phyloP scores from a whole-genome alignment of 1,140 invertebrate species.

The Trinorchestia longiramus region DNA sequence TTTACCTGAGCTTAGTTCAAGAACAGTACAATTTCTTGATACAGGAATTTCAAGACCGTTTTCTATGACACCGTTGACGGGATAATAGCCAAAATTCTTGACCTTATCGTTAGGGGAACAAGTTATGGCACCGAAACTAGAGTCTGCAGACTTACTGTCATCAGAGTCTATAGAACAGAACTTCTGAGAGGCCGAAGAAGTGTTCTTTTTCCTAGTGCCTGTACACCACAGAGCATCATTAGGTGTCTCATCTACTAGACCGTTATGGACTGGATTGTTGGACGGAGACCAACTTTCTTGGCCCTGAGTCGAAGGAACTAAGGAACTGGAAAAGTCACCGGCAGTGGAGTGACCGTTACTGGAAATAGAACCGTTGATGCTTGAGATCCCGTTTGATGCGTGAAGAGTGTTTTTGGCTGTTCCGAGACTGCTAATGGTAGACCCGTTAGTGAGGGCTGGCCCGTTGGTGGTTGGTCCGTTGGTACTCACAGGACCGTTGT shows the following conservation, averaged over 20 bases:
- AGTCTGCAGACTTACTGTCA: not conserved
- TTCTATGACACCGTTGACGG: not conserved
- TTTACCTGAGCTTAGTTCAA: not conserved
- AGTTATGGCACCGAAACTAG: conserved; percentile 15
- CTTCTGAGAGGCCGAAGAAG: not conserved
- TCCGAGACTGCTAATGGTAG: not conserved
- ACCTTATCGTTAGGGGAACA: conserved; percentile 30
- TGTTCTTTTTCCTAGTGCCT: not conserved
- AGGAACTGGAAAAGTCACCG: not conserved
- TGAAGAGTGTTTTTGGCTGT: not conserved
- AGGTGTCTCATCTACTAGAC: not conserved
- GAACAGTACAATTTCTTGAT: conserved; percentile 15
- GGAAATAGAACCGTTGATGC: not conserved
- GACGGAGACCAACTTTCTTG: conserved; percentile 6
- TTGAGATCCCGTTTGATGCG: not conserved
- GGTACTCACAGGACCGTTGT: not conserved
- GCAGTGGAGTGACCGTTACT: not conserved
- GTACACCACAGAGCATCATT: not conserved
- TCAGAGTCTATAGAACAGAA: not conserved
- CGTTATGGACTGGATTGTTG: not conserved
- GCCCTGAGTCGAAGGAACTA: not conserved
- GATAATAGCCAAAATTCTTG: not conserved
- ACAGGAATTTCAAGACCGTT: not conserved
- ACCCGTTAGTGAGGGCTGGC: conserved; percentile 3
- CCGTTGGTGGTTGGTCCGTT: not conserved